Conservation (phyloP, 2,888 invertebrate species). For the Parelbella ahira region DNA sequence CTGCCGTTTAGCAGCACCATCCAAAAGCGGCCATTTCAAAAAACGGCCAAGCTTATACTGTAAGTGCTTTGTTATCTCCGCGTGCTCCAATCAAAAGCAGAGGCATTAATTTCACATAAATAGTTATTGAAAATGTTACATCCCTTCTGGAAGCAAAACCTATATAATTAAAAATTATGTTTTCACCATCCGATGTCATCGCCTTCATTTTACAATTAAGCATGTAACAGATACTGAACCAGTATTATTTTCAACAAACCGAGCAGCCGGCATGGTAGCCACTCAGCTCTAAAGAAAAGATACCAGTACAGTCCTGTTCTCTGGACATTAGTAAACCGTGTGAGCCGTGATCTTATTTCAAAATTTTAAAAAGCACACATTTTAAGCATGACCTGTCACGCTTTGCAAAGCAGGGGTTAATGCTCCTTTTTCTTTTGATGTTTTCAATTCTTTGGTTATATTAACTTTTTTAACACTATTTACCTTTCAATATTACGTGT, state of each 20-base stretch:
- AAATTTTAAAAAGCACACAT: conserved; percentile 58
- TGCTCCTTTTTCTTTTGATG: conserved; percentile 40
- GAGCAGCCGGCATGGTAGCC: conserved; percentile 70
- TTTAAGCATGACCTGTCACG: conserved; percentile 70
- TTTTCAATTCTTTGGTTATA: conserved; percentile 5
- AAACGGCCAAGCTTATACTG: conserved; percentile 78
- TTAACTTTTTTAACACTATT: conserved; percentile 15
- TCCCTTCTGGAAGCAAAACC: conserved; percentile 69
- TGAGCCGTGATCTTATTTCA: conserved; percentile 62
- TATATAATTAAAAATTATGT: conserved; percentile 48
- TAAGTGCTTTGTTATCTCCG: conserved; percentile 80
- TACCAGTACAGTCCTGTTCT: conserved; percentile 53
- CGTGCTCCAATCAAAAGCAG: conserved; percentile 76
- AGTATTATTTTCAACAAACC: conserved; percentile 49
- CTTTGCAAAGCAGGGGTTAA: conserved; percentile 76
- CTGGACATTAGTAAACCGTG: conserved; percentile 66
- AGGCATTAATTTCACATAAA: conserved; percentile 76
- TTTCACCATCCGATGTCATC: conserved; percentile 51
- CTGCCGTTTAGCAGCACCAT: conserved; percentile 69
- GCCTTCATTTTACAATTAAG: conserved; percentile 54
- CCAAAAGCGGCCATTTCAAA: conserved; percentile 69
- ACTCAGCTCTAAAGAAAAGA: conserved; percentile 51
- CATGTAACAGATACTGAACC: conserved; percentile 52
- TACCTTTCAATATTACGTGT: conserved; percentile 6
- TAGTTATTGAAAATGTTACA: conserved; percentile 64